phyloP scores from a whole-genome alignment of 2,888 invertebrate species.

The Ennomos quercinarius region DNA sequence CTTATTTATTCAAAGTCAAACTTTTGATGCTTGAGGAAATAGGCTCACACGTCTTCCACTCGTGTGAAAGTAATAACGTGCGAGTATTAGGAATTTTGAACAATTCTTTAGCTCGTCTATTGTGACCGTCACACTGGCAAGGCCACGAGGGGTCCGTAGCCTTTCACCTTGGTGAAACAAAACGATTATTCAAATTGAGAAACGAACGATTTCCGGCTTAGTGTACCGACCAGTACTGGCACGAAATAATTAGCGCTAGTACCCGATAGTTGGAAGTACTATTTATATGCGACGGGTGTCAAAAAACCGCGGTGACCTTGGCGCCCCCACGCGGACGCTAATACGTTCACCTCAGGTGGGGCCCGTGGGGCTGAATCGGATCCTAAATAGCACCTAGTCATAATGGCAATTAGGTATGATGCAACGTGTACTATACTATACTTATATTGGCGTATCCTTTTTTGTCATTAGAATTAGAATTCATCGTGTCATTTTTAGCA shows the following conservation, averaged over 20 bases:
- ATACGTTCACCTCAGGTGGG: conserved; percentile 83
- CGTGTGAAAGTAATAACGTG: conserved; percentile 25
- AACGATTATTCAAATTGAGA: conserved; percentile 69
- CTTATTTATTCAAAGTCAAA: conserved; percentile 35
- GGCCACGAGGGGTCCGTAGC: conserved; percentile 64
- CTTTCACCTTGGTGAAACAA: conserved; percentile 62
- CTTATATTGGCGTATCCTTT: conserved; percentile 1
- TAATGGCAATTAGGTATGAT: conserved; percentile 37
- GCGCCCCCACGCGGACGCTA: conserved; percentile 79
- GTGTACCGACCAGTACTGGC: conserved; percentile 57
- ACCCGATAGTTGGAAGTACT: conserved; percentile 61
- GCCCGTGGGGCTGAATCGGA: conserved; percentile 66
- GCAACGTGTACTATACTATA: conserved; percentile 31
- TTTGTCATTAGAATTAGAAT: neutral
- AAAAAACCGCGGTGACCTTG: conserved; percentile 83
- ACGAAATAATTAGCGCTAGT: conserved; percentile 68
- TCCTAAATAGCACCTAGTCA: conserved; percentile 46
- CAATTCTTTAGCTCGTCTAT: conserved; percentile 34
- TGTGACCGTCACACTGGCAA: conserved; percentile 43
- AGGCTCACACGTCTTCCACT: conserved; percentile 18
- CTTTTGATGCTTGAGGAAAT: conserved; percentile 3
- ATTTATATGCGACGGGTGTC: conserved; percentile 78
- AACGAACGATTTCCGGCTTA: conserved; percentile 79
- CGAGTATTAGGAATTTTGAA: conserved; percentile 21
- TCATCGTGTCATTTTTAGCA: conserved; percentile 2